These are phyloP conservation scores for Calyptomena viridis DNA, from an alignment of 2,113 vertebrate species.

Conservation along the genomic window DNA sequence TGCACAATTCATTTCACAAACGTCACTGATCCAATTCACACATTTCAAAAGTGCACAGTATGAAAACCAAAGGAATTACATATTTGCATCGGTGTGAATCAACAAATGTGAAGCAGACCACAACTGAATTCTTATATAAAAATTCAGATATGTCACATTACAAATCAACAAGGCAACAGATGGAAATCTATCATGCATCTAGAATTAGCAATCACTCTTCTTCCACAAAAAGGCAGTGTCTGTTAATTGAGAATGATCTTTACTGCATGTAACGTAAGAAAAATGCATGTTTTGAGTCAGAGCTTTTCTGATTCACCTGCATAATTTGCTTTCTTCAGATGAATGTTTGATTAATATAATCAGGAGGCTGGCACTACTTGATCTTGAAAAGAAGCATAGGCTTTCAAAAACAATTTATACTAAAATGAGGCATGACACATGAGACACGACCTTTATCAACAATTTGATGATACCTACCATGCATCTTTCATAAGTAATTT, in stretches of 20 bases:
- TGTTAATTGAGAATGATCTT: slow-evolving; percentile 4
- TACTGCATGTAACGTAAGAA: neutral
- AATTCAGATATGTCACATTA: neutral
- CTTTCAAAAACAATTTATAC: neutral
- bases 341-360: slow-evolving; percentile 13
- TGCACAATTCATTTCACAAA: neutral
- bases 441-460: neutral
- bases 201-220: neutral
- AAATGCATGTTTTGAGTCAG: slow-evolving; percentile 22
- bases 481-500: neutral
- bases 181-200: neutral
- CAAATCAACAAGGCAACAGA: neutral
- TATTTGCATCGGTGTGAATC: neutral
- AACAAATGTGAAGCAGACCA: neutral
- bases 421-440: neutral
- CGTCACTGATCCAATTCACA: neutral
- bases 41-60: neutral
- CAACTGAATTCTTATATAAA: neutral
- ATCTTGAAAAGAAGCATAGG: neutral
- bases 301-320: slow-evolving; percentile 23
- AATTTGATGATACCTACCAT: neutral
- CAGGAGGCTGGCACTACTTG: neutral
- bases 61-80: neutral
- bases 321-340: slow-evolving; percentile 9
- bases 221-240: neutral